Evolutionary conservation across 2,113 vertebrate species (phyloP), one percentile per base, ranked within the genome.

Genomic region (Aplodontia rufa): DNA sequence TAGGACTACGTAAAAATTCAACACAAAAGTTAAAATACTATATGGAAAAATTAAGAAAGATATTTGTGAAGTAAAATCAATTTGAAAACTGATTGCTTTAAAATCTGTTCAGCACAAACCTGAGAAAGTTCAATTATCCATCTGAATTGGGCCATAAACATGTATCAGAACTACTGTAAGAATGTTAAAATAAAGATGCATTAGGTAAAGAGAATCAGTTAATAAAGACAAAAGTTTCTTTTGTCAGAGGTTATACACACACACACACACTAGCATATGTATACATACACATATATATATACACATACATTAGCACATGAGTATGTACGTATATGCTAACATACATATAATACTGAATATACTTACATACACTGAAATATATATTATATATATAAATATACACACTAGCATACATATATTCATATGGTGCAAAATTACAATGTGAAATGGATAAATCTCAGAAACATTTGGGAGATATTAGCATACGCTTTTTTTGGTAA

Each of bases 11-110:
- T 91, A 97, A 81, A 96, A 97, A 97, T 75, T 94, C 49, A 97
- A 85, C 71, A 95, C 92, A 91, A 97, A 98, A 90, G 22, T 69
- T 93, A 97, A 97, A 98, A 97, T 96, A 47, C 8, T 40, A 96
- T 93, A 89, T 93, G 75, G 91, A 97, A 91, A 97, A 92, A 97
- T 96, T 95, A 97, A 96, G 93, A 96, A 62, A 97, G 80, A 91
- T 74, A 94, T 96, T 96, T 97, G 68, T 84, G 88, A 97, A 94
- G 66, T 6, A 30, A 91, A 71, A 86, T 78, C 32, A 58, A 37
- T 95, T 95, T 97, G 47, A 37, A 91, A 90, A 95, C 86, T 26
- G 28, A 58, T 22, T 94, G 78, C 76, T 71, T 55, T 92, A 81
- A 11, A 51, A 45, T 90, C 2, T 88, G 62, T 10, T 64, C 30